phyloP scores from a whole-genome alignment of 2,113 vertebrate species.

The Grantiella picta region DNA sequence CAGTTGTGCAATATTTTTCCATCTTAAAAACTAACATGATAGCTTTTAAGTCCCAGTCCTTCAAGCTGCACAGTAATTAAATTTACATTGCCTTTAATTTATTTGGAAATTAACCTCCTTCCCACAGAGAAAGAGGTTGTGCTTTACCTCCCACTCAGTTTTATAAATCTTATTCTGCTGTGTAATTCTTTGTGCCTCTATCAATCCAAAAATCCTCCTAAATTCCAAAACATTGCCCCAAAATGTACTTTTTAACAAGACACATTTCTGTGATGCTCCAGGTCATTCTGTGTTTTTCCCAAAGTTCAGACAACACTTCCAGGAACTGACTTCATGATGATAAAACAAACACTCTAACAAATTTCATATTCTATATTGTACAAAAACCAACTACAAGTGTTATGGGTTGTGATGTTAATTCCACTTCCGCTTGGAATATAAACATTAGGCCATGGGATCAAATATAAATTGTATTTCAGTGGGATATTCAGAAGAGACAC shows the following conservation, averaged over 20 bases:
- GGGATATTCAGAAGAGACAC: background rate
- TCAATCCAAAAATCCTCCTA: background rate
- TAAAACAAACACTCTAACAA: background rate
- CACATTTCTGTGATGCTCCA: background rate
- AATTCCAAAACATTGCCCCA: background rate
- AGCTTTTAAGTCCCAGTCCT: slow-evolving; percentile 8
- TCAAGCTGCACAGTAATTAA: slow-evolving; percentile 24
- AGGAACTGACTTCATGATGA: background rate
- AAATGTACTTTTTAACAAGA: background rate
- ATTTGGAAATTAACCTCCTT: slow-evolving; percentile 51
- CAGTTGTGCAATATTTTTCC: slow-evolving; percentile 27
- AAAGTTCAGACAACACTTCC: background rate
- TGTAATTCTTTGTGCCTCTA: background rate
- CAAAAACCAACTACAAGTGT: background rate
- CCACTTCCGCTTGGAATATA: background rate
- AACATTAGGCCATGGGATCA: background rate
- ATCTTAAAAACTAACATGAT: slow-evolving; percentile 19
- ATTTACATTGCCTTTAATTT: slow-evolving; percentile 55
- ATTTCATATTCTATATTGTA: background rate
- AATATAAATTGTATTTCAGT: background rate
- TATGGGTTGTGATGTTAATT: background rate
- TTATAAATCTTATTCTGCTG: background rate
- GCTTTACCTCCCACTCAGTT: slow-evolving; percentile 30
- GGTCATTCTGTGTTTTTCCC: background rate
- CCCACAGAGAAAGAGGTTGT: background rate